Evolutionary conservation across 2,113 vertebrate species (phyloP), one percentile per base, ranked within the genome.

Genomic region (Notothenia rossii): DNA sequence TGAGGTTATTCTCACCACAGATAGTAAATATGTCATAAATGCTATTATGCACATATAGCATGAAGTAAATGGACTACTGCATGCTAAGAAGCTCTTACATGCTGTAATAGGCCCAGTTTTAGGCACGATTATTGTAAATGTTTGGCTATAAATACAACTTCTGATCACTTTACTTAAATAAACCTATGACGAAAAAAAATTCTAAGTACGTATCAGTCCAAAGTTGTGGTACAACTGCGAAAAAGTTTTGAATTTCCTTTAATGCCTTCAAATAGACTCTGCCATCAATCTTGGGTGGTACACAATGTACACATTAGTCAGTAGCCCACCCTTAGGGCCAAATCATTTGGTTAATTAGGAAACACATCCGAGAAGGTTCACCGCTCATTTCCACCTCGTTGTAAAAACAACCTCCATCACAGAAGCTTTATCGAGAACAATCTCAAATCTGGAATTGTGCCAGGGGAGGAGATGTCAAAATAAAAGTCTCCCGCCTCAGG

Each of bases 381-480:
- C 87, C 86, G 92, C 83, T 91, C 85, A 86, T 87, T 91, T 88
- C 83, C 75, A 86, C 70, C 88, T 91, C 87, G 87, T 93, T 94
- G 87, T 87, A 91, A 91, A 76, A 81, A 91, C 80, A 86, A 63
- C 72, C 76, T 69, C 74, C 72, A 72, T 88, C 84, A 83, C 85
- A 82, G 77, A 78, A 82, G 85, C 75, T 72, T 83, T 91, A 89
- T 91, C 90, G 90, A 88, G 81, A 50, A 58, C 56, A 15, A 69
- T 60, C 82, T 86, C 83, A 88, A 89, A 88, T 92, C 82, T 83
- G 74, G 75, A 77, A 86, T 55, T 62, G 83, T 81, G 85, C 72
- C 91, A 25, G 49, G 91, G 90, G 91, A 92, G 77, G 78, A 90
- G 73, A 88, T 93, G 93, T 94, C 93, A 94, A 87, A 94, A 93